Conservation (phyloP, 1,140 invertebrate genomes). For the Penaeus vannamei region DNA sequence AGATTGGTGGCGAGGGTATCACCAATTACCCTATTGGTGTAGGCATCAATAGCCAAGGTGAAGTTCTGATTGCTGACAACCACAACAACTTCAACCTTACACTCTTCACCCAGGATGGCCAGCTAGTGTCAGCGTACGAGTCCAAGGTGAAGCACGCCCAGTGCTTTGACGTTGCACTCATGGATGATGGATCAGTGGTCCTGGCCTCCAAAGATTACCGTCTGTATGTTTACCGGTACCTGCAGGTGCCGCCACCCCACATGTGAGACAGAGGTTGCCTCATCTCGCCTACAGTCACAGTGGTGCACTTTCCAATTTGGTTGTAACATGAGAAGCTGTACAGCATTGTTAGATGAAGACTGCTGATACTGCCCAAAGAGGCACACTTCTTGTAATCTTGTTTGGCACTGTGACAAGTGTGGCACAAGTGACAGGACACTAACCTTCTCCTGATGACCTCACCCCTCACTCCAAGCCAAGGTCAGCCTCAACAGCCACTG, state of each 20-base stretch:
- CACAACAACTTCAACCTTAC: slow-evolving; percentile 99
- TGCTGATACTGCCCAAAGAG: slow-evolving; percentile 41
- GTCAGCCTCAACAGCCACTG: background rate
- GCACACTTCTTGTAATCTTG: slow-evolving; percentile 35
- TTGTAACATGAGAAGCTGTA: slow-evolving; percentile 39
- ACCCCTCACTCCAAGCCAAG: slow-evolving; percentile 16
- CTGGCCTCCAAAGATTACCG: slow-evolving; percentile 99
- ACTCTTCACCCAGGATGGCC: slow-evolving; percentile 96
- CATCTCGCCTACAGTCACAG: slow-evolving; percentile 31
- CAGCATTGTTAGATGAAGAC: slow-evolving; percentile 9
- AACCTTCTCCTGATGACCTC: slow-evolving; percentile 46
- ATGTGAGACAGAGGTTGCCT: slow-evolving; percentile 47
- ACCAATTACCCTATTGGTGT: slow-evolving; percentile 99
- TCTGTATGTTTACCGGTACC: slow-evolving; percentile 98
- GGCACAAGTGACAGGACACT: slow-evolving; percentile 51
- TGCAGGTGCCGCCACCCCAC: slow-evolving; percentile 73
- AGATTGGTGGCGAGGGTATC: slow-evolving; percentile 98
- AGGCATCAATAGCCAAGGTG: slow-evolving; percentile 95
- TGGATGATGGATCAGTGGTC: slow-evolving; percentile 99
- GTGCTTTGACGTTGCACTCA: slow-evolving; percentile 98
- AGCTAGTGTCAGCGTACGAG: slow-evolving; percentile 95
- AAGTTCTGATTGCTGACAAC: slow-evolving; percentile 99
- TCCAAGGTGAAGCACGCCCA: slow-evolving; percentile 99
- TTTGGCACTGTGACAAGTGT: slow-evolving; percentile 43
- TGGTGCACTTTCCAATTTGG: slow-evolving; percentile 42